Conservation (phyloP, 2,113 vertebrate genomes). For the Catharus fuscescens region DNA sequence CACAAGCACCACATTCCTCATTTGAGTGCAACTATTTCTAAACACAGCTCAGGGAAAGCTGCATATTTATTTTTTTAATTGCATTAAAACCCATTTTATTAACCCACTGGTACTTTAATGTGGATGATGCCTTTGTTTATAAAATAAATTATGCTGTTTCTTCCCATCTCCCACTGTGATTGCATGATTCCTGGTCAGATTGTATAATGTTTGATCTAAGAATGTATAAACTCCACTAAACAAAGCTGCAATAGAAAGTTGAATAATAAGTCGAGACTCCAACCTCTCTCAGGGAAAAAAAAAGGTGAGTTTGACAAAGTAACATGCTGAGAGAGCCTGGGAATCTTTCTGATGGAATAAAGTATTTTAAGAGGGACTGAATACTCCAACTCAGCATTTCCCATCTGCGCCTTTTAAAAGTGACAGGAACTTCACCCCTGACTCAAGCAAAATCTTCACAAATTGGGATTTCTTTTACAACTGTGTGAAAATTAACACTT, state of each 20-base stretch:
- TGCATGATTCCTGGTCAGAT: neutral
- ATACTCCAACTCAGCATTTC: neutral
- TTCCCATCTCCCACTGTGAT: constrained; percentile 12
- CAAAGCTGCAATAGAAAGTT: constrained; percentile 18
- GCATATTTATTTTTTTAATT: neutral
- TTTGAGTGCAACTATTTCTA: constrained; percentile 24
- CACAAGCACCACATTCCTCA: neutral
- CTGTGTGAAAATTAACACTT: constrained; percentile 45
- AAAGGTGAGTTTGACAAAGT: constrained; percentile 8
- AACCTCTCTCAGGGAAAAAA: neutral
- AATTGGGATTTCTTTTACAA: neutral
- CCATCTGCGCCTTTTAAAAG: neutral
- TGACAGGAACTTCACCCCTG: neutral
- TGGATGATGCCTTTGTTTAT: constrained; percentile 1
- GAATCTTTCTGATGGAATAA: constrained; percentile 2
- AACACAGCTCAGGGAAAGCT: constrained; percentile 19
- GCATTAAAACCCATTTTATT: constrained; percentile 9
- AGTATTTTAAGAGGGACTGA: neutral
- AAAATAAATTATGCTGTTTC: constrained; percentile 3
- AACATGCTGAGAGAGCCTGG: neutral
- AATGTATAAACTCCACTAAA: constrained; percentile 31
- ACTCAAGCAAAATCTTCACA: neutral
- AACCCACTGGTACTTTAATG: neutral
- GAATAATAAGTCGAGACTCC: neutral
- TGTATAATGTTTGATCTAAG: constrained; percentile 11